Evolutionary conservation across 2,888 invertebrate species (phyloP), one percentile per base, ranked within the genome.

Genomic region (Acrobasis consociella): DNA sequence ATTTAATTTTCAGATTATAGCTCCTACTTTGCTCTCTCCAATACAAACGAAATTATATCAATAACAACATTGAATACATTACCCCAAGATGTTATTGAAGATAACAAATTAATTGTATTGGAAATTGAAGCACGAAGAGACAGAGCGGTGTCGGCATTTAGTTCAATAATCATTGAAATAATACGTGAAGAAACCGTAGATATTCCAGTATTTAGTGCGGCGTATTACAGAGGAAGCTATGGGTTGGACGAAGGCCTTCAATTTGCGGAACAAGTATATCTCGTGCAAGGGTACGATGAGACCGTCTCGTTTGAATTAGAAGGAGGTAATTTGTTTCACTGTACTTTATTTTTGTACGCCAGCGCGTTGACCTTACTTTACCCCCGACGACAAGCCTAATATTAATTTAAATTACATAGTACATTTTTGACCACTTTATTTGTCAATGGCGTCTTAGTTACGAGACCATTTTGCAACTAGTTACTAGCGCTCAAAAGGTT

Each of bases 51-150:
- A 46, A 60, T 70, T 16, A 55, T 84, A 22, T 69, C 69, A 42
- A 63, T 87, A 58, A 65, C 73, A 13, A 62, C 72, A 11, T 11
- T 59, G n/a, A 69, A 65, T 22, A 49, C 70, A n/a, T 63, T 78
- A 58, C 75, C 80, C 9, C 49, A 61, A 9, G 80, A 81, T 16
- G 39, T 60, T 62, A 66, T 78, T 10, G 53, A 72, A 60, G 68
- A 70, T 50, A 71, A 75, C 22, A 70, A 74, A 49, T 82, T 82
- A 64, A 72, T 90, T 67, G 67, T 83, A n/a, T 68, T 90, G 37
- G 80, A 85, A 65, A 63, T 90, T 16, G 76, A 81, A 72, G 89
- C 88, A 49, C 71, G 68, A 16, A 77, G 83, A 67, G 72, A 75
- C 46, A 74, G 80, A 65, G 85, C 87, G 0, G 71, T 84, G n/a